Percentiles rank a stretch among this genome's conserved stretches.
Evolutionary conservation across 2,888 invertebrate genomes (phyloP).

Genomic region (Sisyra nigra): DNA sequence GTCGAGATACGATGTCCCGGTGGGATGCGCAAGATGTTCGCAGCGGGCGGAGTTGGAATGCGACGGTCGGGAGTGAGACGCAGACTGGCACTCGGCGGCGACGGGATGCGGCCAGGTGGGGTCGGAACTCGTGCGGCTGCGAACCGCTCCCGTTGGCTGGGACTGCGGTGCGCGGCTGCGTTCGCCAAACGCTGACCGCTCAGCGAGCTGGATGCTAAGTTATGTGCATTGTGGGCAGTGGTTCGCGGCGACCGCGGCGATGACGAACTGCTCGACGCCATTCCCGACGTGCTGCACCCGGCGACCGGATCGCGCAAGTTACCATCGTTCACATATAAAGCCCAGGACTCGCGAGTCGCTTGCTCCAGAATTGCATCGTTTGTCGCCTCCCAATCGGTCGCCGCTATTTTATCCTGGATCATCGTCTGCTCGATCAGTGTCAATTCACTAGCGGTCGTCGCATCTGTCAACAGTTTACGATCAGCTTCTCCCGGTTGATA

Average conservation of each 20-base stretch:
- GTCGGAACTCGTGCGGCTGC: constrained; percentile 3
- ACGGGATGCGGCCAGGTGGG: constrained; percentile 2
- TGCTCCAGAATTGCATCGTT: constrained; percentile 82
- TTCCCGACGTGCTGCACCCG: constrained; percentile 21
- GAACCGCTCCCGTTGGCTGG: background rate
- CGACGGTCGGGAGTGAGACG: background rate
- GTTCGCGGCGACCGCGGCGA: constrained; percentile 17
- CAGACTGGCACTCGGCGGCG: background rate
- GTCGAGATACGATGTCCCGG: constrained; percentile 4
- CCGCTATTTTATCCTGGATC: constrained; percentile 76
- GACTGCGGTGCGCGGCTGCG: background rate
- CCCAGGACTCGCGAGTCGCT: constrained; percentile 69
- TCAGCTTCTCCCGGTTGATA: constrained; percentile 60
- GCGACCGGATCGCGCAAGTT: constrained; percentile 24
- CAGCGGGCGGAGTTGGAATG: constrained; percentile 3
- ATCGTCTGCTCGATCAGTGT: constrained; percentile 73
- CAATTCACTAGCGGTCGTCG: constrained; percentile 61
- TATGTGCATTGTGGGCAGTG: background rate
- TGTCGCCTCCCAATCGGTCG: constrained; percentile 84
- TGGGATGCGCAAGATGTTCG: background rate
- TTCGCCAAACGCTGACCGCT: background rate
- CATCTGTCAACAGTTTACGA: constrained; percentile 53
- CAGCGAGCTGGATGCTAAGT: constrained; percentile 8
- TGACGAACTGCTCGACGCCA: constrained; percentile 17
- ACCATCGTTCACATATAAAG: constrained; percentile 40